phyloP scores from a whole-genome alignment of 1,140 invertebrate species.

The Microplitis mediator region DNA sequence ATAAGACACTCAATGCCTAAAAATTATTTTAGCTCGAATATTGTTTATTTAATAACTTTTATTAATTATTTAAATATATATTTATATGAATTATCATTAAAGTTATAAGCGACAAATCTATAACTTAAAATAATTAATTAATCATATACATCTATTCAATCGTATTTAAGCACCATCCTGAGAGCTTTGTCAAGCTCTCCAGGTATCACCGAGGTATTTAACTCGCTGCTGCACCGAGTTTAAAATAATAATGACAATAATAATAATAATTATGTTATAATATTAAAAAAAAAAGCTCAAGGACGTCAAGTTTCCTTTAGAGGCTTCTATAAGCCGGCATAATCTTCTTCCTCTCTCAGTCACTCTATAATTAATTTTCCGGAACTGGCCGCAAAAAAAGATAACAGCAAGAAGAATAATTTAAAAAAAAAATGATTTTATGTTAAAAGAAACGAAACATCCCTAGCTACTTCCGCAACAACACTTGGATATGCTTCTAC shows the following conservation, averaged over 20 bases:
- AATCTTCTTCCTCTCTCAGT: conserved; percentile 8
- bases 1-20: conserved; percentile 18
- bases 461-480: background rate
- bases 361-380: conserved; percentile 18
- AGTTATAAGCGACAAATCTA: background rate
- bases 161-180: conserved; percentile 23
- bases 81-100: background rate
- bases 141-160: background rate
- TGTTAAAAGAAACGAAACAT: background rate
- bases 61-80: background rate
- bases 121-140: background rate
- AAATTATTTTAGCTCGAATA: background rate
- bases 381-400: conserved; percentile 13
- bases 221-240: conserved; percentile 16
- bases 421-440: background rate
- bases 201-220: conserved; percentile 26
- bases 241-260: background rate
- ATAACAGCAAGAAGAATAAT: background rate
- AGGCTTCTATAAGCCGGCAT: background rate
- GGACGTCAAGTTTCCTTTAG: conserved; percentile 9
- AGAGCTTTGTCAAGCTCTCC: conserved; percentile 3
- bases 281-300: conserved; percentile 22
- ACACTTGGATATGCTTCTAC: conserved; percentile 1
- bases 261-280: background rate
- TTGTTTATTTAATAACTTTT: background rate